Percentiles rank a stretch among this genome's conserved stretches.
These are phyloP conservation scores for Lepas anatifera DNA, from an alignment of 2,888 invertebrate genomes.

Conservation along the genomic window DNA sequence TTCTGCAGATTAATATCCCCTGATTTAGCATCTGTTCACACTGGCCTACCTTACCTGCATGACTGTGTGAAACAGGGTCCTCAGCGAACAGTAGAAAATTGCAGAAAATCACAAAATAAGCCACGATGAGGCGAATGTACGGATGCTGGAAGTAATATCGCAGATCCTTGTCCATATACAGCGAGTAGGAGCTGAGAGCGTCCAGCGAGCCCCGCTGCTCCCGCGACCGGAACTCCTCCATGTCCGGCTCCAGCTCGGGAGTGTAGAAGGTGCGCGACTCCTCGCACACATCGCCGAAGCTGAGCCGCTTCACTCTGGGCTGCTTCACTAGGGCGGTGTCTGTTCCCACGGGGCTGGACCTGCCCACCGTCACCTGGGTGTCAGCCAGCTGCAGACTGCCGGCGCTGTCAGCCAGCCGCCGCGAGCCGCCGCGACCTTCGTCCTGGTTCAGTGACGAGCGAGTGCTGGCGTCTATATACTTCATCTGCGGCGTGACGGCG, in stretches of 20 bases:
- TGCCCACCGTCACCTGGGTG: neutral
- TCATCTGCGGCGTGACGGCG: conserved; percentile 29
- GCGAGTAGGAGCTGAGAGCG: conserved; percentile 32
- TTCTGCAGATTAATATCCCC: too few species aligned
- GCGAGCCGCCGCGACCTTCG: neutral
- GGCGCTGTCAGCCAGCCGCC: neutral
- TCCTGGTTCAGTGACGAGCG: conserved; percentile 22
- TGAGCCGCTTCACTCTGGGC: conserved; percentile 23
- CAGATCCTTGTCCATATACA: conserved; percentile 36
- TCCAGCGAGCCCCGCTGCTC: conserved; percentile 27
- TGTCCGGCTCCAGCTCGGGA: conserved; percentile 19
- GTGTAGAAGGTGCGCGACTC: conserved; percentile 23
- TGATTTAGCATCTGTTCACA: too few species aligned
- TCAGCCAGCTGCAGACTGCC: conserved; percentile 12
- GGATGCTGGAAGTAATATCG: conserved; percentile 42
- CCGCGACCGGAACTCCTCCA: neutral
- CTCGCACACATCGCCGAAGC: conserved; percentile 23
- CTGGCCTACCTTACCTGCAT: conserved; percentile 27
- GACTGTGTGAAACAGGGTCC: conserved; percentile 41
- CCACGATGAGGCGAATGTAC: conserved; percentile 37
- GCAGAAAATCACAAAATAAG: conserved; percentile 40
- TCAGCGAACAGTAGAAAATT: conserved; percentile 42
- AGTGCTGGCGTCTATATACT: conserved; percentile 29
- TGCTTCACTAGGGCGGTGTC: conserved; percentile 22
- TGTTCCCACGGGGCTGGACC: conserved; percentile 5